These are phyloP conservation scores for Xestia ashworthii DNA, from an alignment of 2,888 invertebrate genomes.

Conservation along the genomic window DNA sequence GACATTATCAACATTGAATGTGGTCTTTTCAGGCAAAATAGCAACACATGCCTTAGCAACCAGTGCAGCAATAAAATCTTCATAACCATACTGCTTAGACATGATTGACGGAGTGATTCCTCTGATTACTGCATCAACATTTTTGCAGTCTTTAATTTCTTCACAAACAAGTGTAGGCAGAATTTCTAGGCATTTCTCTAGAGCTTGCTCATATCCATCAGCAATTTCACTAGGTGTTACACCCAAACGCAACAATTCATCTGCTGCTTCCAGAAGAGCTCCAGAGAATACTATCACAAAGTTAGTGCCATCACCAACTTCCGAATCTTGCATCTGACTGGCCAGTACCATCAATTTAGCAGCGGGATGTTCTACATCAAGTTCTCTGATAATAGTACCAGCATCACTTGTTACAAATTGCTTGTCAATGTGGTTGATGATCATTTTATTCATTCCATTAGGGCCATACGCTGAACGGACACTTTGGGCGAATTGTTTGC, in stretches of 20 bases:
- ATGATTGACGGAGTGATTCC: conserved; percentile 96
- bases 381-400: conserved; percentile 98
- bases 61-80: conserved; percentile 96
- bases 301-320: conserved; percentile 99
- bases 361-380: conserved; percentile 99
- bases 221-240: conserved; percentile 99
- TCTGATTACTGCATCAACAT: conserved; percentile 93
- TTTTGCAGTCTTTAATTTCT: conserved; percentile 93
- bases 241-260: conserved; percentile 97
- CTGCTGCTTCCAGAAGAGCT: conserved; percentile 97
- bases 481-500: conserved; percentile 98
- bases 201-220: conserved; percentile 97
- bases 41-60: conserved; percentile 97
- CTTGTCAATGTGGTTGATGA: conserved; percentile 99
- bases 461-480: conserved; percentile 99
- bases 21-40: conserved; percentile 95
- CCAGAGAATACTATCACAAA: conserved; percentile 99
- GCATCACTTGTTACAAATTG: conserved; percentile 99
- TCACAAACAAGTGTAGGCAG: conserved; percentile 95
- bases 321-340: conserved; percentile 99
- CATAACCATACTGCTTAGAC: conserved; percentile 99
- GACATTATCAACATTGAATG: conserved; percentile 99
- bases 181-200: conserved; percentile 97
- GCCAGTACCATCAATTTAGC: conserved; percentile 99
- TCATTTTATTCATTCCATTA: conserved; percentile 99